Conservation (phyloP, 1,140 invertebrate genomes). For the Zophobas morio region DNA sequence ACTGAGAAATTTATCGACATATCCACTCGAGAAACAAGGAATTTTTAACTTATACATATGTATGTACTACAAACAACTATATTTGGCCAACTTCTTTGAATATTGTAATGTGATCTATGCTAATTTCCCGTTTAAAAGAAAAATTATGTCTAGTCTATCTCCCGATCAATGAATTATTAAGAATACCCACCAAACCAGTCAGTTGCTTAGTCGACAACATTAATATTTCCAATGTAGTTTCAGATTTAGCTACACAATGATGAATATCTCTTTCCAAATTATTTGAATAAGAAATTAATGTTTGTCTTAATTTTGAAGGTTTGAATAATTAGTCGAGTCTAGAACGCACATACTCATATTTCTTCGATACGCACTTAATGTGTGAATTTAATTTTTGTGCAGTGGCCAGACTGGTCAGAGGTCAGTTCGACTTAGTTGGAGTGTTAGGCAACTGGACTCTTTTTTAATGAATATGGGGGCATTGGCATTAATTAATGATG, state of each 20-base stretch:
- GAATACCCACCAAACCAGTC: neutral
- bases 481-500: neutral
- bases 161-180: neutral
- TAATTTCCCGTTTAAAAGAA: neutral
- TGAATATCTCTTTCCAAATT: neutral
- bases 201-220: neutral
- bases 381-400: neutral
- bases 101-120: neutral
- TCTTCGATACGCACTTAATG: neutral
- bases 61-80: too few relatives aligned
- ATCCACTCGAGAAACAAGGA: too few relatives aligned
- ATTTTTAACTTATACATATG: too few relatives aligned
- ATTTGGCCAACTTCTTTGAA: neutral
- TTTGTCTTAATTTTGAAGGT: slow-evolving; percentile 2
- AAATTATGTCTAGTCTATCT: neutral
- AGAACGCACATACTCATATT: neutral
- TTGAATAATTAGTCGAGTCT: neutral
- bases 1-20: too few relatives aligned
- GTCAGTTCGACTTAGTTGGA: neutral
- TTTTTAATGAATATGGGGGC: neutral
- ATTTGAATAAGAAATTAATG: slow-evolving; percentile 5
- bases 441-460: neutral
- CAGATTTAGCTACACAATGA: neutral
- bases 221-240: neutral
- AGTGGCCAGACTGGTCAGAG: neutral